phyloP scores from a whole-genome alignment of 2,797 vertebrate genomes.

The Trematomus bernacchii region DNA sequence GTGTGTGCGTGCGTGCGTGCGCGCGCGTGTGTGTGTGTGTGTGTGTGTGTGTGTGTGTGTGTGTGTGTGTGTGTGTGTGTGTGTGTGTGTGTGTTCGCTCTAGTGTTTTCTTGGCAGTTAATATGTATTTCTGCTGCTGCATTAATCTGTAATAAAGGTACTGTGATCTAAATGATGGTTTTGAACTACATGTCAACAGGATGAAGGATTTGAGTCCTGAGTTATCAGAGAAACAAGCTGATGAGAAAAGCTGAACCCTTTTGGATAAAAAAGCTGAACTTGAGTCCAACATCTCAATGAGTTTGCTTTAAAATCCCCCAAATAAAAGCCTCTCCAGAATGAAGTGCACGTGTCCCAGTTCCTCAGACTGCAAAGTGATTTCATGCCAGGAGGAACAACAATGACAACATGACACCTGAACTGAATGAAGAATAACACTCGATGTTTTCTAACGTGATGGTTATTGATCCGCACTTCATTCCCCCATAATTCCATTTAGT shows the following conservation, averaged over 20 bases:
- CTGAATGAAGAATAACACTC: constrained; percentile 1
- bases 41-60: too few species aligned
- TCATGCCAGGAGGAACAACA: constrained; percentile 19
- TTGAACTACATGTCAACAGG: background rate
- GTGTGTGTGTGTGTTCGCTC: background rate
- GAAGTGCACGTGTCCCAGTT: constrained; percentile 1
- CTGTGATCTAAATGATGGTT: too few species aligned
- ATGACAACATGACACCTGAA: background rate
- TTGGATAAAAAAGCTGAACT: background rate
- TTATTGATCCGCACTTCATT: constrained; percentile 47
- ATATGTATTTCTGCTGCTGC: background rate
- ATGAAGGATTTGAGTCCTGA: too few species aligned
- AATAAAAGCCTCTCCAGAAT: constrained; percentile 11
- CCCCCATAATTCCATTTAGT: constrained; percentile 25
- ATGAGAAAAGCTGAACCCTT: background rate
- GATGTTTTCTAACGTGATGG: constrained; percentile 30
- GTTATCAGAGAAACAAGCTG: too few species aligned
- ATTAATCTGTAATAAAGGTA: background rate
- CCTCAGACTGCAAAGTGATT: constrained; percentile 15
- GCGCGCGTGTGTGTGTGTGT: too few species aligned
- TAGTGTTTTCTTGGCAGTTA: background rate
- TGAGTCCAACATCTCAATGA: background rate
- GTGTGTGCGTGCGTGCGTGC: too few species aligned
- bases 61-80: too few species aligned
- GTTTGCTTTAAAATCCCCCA: background rate